These are phyloP conservation scores for Drosophila neotestacea DNA, from an alignment of 2,888 invertebrate genomes.

Conservation along the genomic window DNA sequence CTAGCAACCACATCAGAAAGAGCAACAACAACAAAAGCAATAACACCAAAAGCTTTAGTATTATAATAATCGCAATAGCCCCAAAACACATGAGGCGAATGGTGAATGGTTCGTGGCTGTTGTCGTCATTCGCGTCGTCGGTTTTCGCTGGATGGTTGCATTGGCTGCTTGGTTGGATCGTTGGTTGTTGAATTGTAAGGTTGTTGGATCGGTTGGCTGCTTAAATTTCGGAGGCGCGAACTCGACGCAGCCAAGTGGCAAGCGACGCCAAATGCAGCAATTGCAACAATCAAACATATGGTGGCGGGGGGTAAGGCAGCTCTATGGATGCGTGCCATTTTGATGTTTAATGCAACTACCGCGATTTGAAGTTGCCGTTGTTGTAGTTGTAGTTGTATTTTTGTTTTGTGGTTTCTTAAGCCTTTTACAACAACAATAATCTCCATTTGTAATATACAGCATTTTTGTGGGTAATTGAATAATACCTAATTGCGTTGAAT, in stretches of 20 bases:
- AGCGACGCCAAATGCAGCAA: constrained; percentile 75
- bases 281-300: constrained; percentile 54
- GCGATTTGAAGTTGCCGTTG: constrained; percentile 40
- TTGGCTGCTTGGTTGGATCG: constrained; percentile 30
- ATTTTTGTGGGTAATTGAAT: constrained; percentile 69
- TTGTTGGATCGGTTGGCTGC: constrained; percentile 38
- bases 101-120: constrained; percentile 67
- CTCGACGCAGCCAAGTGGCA: constrained; percentile 73
- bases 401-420: constrained; percentile 58
- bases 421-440: constrained; percentile 49
- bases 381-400: constrained; percentile 11
- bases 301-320: constrained; percentile 25
- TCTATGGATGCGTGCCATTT: constrained; percentile 79
- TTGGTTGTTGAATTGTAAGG: constrained; percentile 7
- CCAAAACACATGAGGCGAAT: constrained; percentile 69
- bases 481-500: constrained; percentile 51
- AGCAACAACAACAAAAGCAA: constrained; percentile 40
- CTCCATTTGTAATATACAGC: constrained; percentile 39
- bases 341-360: constrained; percentile 75
- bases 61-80: constrained; percentile 79
- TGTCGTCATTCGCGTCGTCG: constrained; percentile 47
- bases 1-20: constrained; percentile 36
- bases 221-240: constrained; percentile 75
- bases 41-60: constrained; percentile 34
- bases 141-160: constrained; percentile 20